Conservation (phyloP, 2,888 invertebrate species). For the Hipparchia semele region DNA sequence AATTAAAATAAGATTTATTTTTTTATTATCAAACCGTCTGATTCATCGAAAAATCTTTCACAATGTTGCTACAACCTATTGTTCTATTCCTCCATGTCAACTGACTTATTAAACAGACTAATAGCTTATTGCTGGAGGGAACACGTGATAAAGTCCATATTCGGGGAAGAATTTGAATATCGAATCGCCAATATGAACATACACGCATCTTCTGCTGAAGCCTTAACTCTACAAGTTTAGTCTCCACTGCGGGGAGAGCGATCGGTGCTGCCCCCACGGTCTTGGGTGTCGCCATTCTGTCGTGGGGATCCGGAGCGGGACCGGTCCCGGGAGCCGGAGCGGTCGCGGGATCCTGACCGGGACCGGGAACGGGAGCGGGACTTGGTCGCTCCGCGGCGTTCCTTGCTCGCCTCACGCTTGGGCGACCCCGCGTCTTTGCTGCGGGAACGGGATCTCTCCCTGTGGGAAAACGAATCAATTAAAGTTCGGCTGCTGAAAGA, state of each 20-base stretch:
- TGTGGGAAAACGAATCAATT: constrained; percentile 45
- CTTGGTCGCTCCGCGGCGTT: constrained; percentile 63
- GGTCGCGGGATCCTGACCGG: constrained; percentile 57
- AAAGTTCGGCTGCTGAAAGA: too few relatives aligned
- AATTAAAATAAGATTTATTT: too few relatives aligned
- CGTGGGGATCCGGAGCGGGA: constrained; percentile 65
- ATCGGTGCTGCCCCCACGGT: constrained; percentile 60
- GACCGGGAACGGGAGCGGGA: constrained; percentile 62
- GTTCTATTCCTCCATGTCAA: too few relatives aligned
- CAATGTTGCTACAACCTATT: too few relatives aligned
- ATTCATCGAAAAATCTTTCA: too few relatives aligned
- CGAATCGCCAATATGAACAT: constrained; percentile 4
- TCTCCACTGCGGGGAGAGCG: constrained; percentile 77
- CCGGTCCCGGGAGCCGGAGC: constrained; percentile 59
- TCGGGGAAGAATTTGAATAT: constrained; percentile 7
- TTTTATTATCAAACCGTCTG: too few relatives aligned
- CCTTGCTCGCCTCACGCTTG: constrained; percentile 62
- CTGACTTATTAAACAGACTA: too few relatives aligned
- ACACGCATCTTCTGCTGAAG: constrained; percentile 4
- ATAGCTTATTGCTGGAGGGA: background rate
- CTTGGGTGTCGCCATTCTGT: constrained; percentile 67
- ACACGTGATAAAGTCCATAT: background rate
- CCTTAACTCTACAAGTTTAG: constrained; percentile 43
- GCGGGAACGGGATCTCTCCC: constrained; percentile 87
- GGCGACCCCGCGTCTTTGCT: constrained; percentile 84